Evolutionary conservation across 2,888 invertebrate genomes (phyloP).

Genomic region (Diaphora mendica): DNA sequence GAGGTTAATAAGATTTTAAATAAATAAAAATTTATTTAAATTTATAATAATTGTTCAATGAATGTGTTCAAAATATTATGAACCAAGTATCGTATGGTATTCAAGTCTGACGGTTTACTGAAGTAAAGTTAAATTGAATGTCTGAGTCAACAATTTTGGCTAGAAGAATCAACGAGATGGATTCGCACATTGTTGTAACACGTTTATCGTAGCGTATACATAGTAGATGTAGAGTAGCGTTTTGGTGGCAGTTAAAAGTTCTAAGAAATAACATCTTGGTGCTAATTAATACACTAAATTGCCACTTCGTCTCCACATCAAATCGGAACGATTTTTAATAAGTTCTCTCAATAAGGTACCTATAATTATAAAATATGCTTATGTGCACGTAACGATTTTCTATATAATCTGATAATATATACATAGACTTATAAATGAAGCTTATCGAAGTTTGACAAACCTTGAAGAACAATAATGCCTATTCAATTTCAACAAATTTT

Average conservation of each 20-base stretch:
- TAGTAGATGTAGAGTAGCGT: too few relatives aligned
- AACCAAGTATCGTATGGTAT: conserved; percentile 3
- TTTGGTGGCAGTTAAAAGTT: not conserved
- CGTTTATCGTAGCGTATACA: not conserved
- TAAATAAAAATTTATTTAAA: not conserved
- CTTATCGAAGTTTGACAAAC: not conserved
- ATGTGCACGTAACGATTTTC: not conserved
- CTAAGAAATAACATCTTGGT: conserved; percentile 32
- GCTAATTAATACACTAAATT: conserved; percentile 33
- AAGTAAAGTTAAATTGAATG: not conserved
- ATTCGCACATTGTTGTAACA: not conserved
- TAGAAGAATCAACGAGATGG: not conserved
- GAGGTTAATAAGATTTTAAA: not conserved
- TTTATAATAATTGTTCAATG: not conserved
- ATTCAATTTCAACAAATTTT: not conserved
- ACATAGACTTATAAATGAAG: not conserved
- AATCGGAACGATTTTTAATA: conserved; percentile 37
- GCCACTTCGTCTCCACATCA: conserved; percentile 34
- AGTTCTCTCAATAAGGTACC: conserved; percentile 1
- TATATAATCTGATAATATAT: not conserved
- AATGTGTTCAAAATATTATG: not conserved
- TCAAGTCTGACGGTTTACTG: not conserved
- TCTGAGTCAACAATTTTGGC: not conserved
- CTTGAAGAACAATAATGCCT: not conserved
- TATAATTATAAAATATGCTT: not conserved